phyloP scores from a whole-genome alignment of 2,888 invertebrate genomes.

The Tineola bisselliella region DNA sequence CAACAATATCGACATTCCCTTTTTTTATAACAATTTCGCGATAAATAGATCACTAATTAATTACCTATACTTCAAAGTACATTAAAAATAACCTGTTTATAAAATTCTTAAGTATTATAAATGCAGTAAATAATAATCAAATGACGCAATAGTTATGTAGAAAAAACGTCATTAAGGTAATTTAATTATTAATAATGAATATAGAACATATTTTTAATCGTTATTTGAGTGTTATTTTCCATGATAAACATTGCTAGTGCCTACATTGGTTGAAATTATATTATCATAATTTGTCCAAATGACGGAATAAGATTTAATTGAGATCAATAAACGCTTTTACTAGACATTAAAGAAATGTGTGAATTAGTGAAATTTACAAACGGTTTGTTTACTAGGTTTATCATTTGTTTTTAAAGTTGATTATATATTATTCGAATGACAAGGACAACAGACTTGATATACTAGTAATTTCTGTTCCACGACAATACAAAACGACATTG shows the following conservation, averaged over 20 bases:
- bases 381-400: neutral
- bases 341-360: neutral
- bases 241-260: too few species aligned
- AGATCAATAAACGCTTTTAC: neutral
- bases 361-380: neutral
- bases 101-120: neutral
- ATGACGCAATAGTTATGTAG: neutral
- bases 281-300: too few species aligned
- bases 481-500: neutral
- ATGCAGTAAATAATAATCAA: neutral
- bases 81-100: neutral
- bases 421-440: neutral
- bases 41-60: too few species aligned
- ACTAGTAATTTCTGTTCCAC: neutral
- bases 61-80: too few species aligned
- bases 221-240: neutral
- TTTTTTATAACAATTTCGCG: too few species aligned
- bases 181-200: neutral
- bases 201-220: neutral
- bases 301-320: neutral
- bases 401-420: neutral
- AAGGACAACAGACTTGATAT: neutral
- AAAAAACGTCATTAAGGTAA: neutral
- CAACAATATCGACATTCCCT: too few species aligned
- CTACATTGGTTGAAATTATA: too few species aligned